These are phyloP conservation scores for Habroteleia sp. DNA, from an alignment of 2,888 invertebrate genomes.

Conservation along the genomic window DNA sequence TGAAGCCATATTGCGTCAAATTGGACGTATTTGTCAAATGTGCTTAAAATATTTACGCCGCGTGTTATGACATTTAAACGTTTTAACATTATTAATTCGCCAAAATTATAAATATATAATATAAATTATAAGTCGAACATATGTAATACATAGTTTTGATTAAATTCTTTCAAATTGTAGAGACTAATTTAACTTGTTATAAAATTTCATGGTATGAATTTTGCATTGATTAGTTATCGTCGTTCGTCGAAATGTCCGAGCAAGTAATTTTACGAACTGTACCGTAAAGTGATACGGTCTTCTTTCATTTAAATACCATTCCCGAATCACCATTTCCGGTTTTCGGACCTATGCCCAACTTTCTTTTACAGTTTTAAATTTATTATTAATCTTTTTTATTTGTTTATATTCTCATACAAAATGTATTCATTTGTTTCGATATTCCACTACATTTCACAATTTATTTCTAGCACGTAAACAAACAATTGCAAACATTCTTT, in stretches of 20 bases:
- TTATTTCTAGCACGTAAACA: slow-evolving; percentile 69
- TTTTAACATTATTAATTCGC: too few species aligned
- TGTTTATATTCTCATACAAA: slow-evolving; percentile 57
- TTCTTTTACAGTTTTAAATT: slow-evolving; percentile 43
- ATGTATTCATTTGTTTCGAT: slow-evolving; percentile 55
- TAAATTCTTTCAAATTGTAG: too few species aligned
- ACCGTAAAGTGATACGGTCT: slow-evolving; percentile 35
- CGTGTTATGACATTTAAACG: too few species aligned
- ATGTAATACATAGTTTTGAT: too few species aligned
- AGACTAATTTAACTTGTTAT: too few species aligned
- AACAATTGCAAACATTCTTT: slow-evolving; percentile 64
- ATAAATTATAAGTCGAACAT: too few species aligned
- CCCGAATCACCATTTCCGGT: slow-evolving; percentile 73
- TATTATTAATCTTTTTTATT: slow-evolving; percentile 37
- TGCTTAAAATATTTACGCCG: slow-evolving; percentile 36
- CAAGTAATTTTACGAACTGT: slow-evolving; percentile 16
- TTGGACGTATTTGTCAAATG: slow-evolving; percentile 23
- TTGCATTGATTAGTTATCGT: neutral
- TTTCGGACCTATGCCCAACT: slow-evolving; percentile 68
- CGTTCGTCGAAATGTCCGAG: neutral
- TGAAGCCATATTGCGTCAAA: slow-evolving; percentile 35
- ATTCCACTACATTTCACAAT: slow-evolving; percentile 69
- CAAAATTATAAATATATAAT: too few species aligned
- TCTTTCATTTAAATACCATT: slow-evolving; percentile 58
- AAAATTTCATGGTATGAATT: too few species aligned